These are phyloP conservation scores for Parus major DNA, from an alignment of 2,113 vertebrate genomes.

Conservation along the genomic window DNA sequence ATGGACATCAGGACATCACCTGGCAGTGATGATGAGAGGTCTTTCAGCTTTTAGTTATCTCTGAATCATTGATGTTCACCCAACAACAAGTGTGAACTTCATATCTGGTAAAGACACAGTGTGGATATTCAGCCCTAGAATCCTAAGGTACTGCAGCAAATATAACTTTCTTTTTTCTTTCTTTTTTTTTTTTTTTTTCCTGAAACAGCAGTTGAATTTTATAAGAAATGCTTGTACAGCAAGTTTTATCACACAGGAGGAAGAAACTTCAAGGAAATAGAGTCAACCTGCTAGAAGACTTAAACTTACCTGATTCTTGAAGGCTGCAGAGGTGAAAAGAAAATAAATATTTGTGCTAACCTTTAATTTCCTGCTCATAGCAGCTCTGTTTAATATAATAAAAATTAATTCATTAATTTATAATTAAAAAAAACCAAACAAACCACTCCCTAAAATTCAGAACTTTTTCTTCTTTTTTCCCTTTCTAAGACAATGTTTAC, in stretches of 20 bases:
- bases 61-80: neutral
- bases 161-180: too few relatives aligned
- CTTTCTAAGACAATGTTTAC: neutral
- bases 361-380: neutral
- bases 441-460: neutral
- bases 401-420: neutral
- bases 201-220: neutral
- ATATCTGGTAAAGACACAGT: neutral
- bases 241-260: neutral
- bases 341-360: neutral
- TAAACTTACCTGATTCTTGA: neutral
- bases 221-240: neutral
- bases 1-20: neutral
- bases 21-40: neutral
- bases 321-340: neutral
- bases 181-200: fast-evolving
- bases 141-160: neutral
- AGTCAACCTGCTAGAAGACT: neutral
- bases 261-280: neutral
- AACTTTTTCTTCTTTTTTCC: neutral
- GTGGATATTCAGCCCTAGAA: neutral
- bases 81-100: neutral
- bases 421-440: neutral
- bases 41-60: neutral
- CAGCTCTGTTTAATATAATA: neutral